Conservation (phyloP, 2,888 invertebrate genomes). For the Abrostola triplasia region DNA sequence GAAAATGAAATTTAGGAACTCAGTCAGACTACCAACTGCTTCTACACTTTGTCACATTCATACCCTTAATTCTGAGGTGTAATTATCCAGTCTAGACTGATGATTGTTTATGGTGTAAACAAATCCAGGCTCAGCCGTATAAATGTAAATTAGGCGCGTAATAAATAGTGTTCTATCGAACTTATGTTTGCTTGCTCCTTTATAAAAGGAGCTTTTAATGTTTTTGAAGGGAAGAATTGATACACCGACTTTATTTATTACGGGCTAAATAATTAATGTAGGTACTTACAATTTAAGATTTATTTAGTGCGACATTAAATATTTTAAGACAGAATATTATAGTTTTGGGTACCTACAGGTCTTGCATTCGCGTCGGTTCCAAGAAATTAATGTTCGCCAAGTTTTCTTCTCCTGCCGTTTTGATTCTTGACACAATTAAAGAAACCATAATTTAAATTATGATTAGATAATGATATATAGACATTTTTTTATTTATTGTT, state of each 20-base stretch:
- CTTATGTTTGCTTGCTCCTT: constrained; percentile 5
- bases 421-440: no score
- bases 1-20: no score
- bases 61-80: constrained; percentile 6
- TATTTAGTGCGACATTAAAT: no score
- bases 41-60: background rate
- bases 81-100: constrained; percentile 43
- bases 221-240: background rate
- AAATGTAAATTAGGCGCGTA: constrained; percentile 22
- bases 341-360: no score
- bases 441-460: no score
- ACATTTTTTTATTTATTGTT: no score
- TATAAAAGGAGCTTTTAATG: background rate
- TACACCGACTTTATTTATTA: background rate
- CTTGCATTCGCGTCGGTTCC: no score
- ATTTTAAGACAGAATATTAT: no score
- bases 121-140: constrained; percentile 7
- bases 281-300: no score
- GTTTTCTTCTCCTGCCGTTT: no score
- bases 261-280: background rate
- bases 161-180: constrained; percentile 20
- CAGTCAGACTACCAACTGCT: background rate
- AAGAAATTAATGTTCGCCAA: no score
- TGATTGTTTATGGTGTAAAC: constrained; percentile 22
- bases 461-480: no score